Conservation (phyloP, 2,797 vertebrate species). For the Coccyzus lansbergi region DNA sequence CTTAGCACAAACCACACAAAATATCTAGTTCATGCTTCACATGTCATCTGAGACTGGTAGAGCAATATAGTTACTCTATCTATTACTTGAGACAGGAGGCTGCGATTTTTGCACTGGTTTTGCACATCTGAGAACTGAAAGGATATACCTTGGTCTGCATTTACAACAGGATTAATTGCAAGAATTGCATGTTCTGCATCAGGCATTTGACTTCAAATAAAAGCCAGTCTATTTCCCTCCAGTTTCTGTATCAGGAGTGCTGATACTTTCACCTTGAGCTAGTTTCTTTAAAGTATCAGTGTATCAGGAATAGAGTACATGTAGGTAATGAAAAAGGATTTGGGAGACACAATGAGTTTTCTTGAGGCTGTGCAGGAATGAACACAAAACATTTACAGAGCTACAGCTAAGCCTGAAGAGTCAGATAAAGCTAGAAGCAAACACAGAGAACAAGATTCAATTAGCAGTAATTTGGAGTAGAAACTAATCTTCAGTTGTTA, state of each 20-base stretch:
- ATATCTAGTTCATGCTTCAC: not conserved
- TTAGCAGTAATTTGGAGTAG: conserved; percentile 58
- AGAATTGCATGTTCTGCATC: not conserved
- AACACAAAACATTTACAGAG: conserved; percentile 43
- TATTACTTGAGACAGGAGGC: not conserved
- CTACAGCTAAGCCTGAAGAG: conserved; percentile 40
- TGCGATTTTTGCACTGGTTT: not conserved
- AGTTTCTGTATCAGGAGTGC: not conserved
- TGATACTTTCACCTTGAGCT: not conserved
- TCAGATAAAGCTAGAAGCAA: conserved; percentile 58
- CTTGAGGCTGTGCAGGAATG: not conserved
- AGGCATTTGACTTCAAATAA: not conserved
- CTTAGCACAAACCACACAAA: not conserved
- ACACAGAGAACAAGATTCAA: conserved; percentile 45
- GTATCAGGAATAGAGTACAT: not conserved
- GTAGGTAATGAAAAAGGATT: not conserved
- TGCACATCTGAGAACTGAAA: not conserved
- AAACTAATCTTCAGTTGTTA: conserved; percentile 51
- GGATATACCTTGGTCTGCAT: not conserved
- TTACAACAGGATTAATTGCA: not conserved
- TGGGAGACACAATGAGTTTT: not conserved
- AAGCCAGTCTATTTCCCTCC: not conserved
- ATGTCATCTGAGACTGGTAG: not conserved
- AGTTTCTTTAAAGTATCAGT: not conserved
- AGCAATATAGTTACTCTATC: not conserved